Base-by-base conservation (phyloP, 2,113 vertebrate species). In the Ceuthmochares aereus region DNA sequence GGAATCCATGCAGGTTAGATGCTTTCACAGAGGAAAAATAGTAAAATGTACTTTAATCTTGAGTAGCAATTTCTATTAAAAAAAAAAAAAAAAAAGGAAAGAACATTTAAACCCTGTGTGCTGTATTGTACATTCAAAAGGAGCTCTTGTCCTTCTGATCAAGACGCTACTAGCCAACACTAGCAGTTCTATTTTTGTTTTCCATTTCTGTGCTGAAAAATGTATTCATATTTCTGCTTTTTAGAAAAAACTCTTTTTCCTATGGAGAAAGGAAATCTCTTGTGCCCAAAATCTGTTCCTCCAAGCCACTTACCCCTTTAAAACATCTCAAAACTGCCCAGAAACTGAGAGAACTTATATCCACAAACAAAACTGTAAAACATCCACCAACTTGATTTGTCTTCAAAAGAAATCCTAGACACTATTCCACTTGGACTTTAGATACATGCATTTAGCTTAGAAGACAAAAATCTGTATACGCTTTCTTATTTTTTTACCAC, bases 1-100 rank as follows among this genome's bases (percentile, higher is more conserved):
- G 84, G 96, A 95, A 94, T 98, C 97, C 96, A 98, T 97, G 93
- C 93, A 97, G 72, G 49, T 94, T 86, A 97, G 75, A 87, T 52
- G 95, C 96, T 98, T 97, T 95, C 94, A 87, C 55, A 97, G 90
- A 95, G 64, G 75, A 90, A 93, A 94, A 94, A 17, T 34, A 63
- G 59, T 59, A 66, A 94, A 91, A 76, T 9, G 52, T 45, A 62
- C 68, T 74, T 89, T 40, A 86, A 56, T 42, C 56, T 30, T 40
- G 37, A 87, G 75, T 27, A 42, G 69, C 45, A 87, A 68, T 17
- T 49, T 40, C 86, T 91, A 37, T 8, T 30, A 34, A 43, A 45
- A 30, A 29, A 25, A 21, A 15, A 62, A 29, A 18, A 45, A 23
- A 52, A 6, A 70, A 68, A 54, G 12, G 63, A 59, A 43, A 45